Evolutionary conservation across 2,113 vertebrate genomes (phyloP).

Genomic region (Dromaius novaehollandiae): DNA sequence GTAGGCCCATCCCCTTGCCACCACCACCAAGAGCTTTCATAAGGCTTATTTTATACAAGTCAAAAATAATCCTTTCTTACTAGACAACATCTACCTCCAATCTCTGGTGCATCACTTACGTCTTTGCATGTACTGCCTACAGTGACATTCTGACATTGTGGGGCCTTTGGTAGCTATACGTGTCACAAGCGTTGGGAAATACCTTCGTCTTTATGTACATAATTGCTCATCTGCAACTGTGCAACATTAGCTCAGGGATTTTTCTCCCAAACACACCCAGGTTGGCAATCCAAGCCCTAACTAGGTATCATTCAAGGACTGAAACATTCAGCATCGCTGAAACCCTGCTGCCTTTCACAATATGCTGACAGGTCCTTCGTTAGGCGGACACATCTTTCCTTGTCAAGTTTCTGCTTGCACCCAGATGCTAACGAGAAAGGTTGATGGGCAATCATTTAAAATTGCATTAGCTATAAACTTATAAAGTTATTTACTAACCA

Average conservation of each 20-base stretch:
- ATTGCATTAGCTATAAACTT: background rate
- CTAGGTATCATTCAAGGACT: background rate
- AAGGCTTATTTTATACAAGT: background rate
- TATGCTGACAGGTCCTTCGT: background rate
- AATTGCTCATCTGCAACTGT: background rate
- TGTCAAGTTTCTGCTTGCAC: conserved; percentile 1
- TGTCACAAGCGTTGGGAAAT: background rate
- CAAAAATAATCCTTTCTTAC: background rate
- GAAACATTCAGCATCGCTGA: background rate
- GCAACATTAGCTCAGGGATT: background rate
- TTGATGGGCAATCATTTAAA: conserved; percentile 20
- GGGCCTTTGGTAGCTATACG: background rate
- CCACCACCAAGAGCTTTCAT: rapidly evolving
- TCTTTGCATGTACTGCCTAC: background rate
- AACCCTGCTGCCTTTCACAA: background rate
- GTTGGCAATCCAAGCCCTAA: background rate
- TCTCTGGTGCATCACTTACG: background rate
- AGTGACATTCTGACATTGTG: background rate
- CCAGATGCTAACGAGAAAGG: background rate
- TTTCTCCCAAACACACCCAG: background rate
- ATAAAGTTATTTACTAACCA: background rate
- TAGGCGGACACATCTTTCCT: background rate
- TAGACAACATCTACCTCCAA: background rate
- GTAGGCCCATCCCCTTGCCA: background rate
- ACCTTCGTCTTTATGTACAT: rapidly evolving